These are phyloP conservation scores for Zaprionus nigranus DNA, from an alignment of 1,140 invertebrate species.

Conservation along the genomic window DNA sequence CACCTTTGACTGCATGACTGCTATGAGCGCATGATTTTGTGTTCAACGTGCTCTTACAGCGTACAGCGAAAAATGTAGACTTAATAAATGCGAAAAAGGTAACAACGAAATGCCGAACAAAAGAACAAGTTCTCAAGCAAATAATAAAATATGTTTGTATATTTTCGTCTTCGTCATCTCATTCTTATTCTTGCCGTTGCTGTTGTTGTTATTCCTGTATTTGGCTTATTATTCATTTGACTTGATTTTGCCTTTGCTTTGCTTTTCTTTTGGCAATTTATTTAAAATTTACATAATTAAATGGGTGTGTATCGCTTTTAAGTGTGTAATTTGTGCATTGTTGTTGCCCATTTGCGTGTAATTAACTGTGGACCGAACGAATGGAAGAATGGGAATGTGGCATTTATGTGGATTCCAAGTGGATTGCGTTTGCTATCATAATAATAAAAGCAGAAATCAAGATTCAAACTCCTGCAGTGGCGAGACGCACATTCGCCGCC, in stretches of 20 bases:
- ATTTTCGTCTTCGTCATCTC: constrained; percentile 18
- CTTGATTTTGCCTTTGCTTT: constrained; percentile 42
- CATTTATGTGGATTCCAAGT: constrained; percentile 24
- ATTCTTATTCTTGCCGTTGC: neutral
- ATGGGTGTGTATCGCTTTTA: constrained; percentile 25
- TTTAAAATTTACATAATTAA: constrained; percentile 67
- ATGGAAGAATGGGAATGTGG: constrained; percentile 10
- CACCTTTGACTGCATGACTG: too few species aligned
- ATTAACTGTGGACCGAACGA: constrained; percentile 3
- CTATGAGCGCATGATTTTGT: neutral
- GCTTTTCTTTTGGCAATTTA: constrained; percentile 56
- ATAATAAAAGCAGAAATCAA: neutral
- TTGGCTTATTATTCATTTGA: constrained; percentile 55
- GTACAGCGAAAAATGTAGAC: constrained; percentile 17
- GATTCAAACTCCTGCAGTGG: neutral
- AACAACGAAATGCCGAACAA: constrained; percentile 49
- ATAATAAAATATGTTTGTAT: constrained; percentile 65
- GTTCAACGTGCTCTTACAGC: constrained; percentile 16
- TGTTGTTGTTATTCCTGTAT: constrained; percentile 32
- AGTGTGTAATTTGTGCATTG: constrained; percentile 25
- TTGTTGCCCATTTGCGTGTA: constrained; percentile 13
- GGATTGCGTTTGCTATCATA: neutral
- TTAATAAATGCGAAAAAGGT: constrained; percentile 35
- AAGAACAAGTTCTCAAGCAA: constrained; percentile 76
- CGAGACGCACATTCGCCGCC: neutral